Base-by-base conservation (phyloP, 2,888 invertebrate species). In the Antheraea assamensis region DNA sequence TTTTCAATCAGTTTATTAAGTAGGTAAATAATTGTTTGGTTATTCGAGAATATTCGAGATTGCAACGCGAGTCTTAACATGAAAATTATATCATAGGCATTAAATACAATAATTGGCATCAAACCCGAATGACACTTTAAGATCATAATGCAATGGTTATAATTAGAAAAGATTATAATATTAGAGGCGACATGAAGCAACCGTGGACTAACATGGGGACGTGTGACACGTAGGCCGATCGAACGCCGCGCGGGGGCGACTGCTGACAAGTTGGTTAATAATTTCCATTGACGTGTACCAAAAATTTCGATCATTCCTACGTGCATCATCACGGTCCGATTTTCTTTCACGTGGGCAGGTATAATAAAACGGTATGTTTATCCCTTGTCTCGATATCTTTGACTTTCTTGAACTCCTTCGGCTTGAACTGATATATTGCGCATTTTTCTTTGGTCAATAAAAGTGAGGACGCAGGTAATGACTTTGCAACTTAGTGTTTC, bases 111-210 rank as follows among this genome's bases (percentile, higher is more conserved):
- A 68, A 68, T 68, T 68, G 68, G 68, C 68, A 35, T 35, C 68
- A 13, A 21, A 68, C 17, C 13, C 35, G 35, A 68, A 68, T 35
- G 68, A n/a, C 35, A 35, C 31, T 8, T 35, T 35, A 35, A 21
- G 7, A 68, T 31, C 19, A 68, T 68, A 68, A 68, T 68, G 68
- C 35, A 68, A 35, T 21, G n/a, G 31, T 68, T 68, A 68, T 68
- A 35, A 68, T 68, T 68, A 68, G 68, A 31, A 35, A 35, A 21
- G 68, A 31, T 68, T 68, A 35, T 35, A 68, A 35, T 35, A 68
- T 35, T 21, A 68, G 21, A 21, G 35, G 35, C 21, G 21, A 17
- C 27, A 30, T 58, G 58, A 13, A 7, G 58, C n/a, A 10, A 58
- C 24, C 58, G 27, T 61, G 27, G 17, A 27, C 24, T 27, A 61